phyloP scores from a whole-genome alignment of 2,797 vertebrate species.

The Chaenodraco wilsoni region DNA sequence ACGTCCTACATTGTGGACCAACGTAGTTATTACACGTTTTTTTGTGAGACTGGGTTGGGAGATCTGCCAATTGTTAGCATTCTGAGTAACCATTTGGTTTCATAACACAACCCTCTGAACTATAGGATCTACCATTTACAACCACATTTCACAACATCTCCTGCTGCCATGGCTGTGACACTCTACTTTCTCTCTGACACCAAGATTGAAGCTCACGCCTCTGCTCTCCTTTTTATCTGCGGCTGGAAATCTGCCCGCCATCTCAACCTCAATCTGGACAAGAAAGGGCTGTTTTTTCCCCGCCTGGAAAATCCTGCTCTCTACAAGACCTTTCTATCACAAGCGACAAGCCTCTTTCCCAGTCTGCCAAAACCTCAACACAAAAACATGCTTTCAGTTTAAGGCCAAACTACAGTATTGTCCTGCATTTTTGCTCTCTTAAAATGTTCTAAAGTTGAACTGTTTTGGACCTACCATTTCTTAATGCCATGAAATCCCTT shows the following conservation, averaged over 20 bases:
- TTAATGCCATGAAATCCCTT: background rate
- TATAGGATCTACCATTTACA: background rate
- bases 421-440: constrained; percentile 1
- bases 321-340: constrained; percentile 39
- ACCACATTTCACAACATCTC: background rate
- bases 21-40: too few species aligned
- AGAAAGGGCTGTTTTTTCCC: constrained; percentile 10
- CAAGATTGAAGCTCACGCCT: constrained; percentile 9
- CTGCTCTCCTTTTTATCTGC: constrained; percentile 12
- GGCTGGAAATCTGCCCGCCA: constrained; percentile 40
- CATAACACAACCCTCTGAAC: background rate
- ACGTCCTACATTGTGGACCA: too few species aligned
- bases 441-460: background rate
- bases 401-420: constrained; percentile 20
- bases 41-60: background rate
- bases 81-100: constrained; percentile 17
- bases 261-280: constrained; percentile 30
- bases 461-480: background rate
- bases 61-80: background rate
- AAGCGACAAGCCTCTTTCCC: constrained; percentile 25
- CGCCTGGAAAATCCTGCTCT: background rate
- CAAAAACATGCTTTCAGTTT: constrained; percentile 16
- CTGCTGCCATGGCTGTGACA: background rate
- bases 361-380: constrained; percentile 12
- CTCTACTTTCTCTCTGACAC: constrained; percentile 20